A percentile compares a stretch with the other conserved stretches of the same genome.
These are phyloP conservation scores for Amphiprion percula DNA, from an alignment of 2,113 vertebrate species.

Conservation along the genomic window DNA sequence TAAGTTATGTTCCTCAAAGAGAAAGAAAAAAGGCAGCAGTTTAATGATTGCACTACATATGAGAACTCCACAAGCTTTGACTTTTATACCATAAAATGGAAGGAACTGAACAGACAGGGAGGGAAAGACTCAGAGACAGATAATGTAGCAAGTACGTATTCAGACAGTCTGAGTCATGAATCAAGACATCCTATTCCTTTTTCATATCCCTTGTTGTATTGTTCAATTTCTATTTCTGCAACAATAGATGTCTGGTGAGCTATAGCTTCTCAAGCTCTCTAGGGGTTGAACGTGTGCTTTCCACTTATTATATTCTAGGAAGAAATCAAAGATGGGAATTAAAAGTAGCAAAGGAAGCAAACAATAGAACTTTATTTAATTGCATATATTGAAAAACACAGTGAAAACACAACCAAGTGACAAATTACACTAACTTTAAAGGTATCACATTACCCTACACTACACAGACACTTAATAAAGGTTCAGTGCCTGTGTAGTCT, in stretches of 20 bases:
- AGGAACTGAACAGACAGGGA: background rate
- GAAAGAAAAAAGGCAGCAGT: conserved; percentile 27
- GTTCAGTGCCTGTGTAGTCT: background rate
- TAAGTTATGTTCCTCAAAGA: conserved; percentile 15
- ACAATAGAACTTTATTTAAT: background rate
- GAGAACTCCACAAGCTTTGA: conserved; percentile 15
- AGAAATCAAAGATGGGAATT: background rate
- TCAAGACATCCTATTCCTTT: conserved; percentile 18
- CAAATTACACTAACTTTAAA: background rate
- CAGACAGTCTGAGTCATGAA: conserved; percentile 10
- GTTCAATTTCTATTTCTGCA: conserved; percentile 24
- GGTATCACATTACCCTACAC: background rate
- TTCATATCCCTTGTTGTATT: conserved; percentile 9
- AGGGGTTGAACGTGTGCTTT: background rate
- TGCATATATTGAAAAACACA: background rate
- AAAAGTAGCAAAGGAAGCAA: background rate
- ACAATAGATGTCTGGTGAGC: background rate
- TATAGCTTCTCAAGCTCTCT: background rate
- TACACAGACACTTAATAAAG: too few species aligned
- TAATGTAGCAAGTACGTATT: conserved; percentile 1
- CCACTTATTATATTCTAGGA: background rate
- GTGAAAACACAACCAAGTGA: too few species aligned
- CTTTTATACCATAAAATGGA: background rate
- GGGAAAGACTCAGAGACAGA: background rate
- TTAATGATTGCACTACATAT: conserved; percentile 44